A percentile compares a stretch with the other conserved stretches of the same genome.
These are phyloP conservation scores for Deilephila porcellus DNA, from an alignment of 2,888 invertebrate species.

Conservation along the genomic window DNA sequence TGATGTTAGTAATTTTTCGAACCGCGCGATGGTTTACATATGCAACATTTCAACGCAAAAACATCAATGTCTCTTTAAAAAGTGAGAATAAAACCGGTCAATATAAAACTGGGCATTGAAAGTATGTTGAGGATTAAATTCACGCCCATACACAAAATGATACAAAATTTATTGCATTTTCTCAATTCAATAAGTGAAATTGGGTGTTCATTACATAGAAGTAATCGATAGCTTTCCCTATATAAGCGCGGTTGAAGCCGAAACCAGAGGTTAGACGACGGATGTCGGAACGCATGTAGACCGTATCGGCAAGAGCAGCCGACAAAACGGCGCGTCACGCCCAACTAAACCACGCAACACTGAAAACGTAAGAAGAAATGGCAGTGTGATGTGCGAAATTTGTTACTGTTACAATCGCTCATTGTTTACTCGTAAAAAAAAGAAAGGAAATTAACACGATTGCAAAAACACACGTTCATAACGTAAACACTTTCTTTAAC, in stretches of 20 bases:
- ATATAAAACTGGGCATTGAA: no score
- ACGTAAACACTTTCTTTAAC: constrained; percentile 48
- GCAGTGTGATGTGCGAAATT: constrained; percentile 59
- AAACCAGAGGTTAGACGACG: constrained; percentile 71
- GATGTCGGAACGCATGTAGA: constrained; percentile 76
- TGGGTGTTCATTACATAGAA: constrained; percentile 47
- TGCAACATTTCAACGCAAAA: no score
- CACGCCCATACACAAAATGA: not conserved
- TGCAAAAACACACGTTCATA: constrained; percentile 41
- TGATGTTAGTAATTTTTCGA: not conserved
- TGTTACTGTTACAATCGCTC: constrained; percentile 48
- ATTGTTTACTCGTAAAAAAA: constrained; percentile 45
- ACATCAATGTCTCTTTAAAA: no score
- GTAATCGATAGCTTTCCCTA: constrained; percentile 56
- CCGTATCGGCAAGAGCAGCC: constrained; percentile 77
- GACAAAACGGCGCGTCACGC: constrained; percentile 80
- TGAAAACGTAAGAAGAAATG: constrained; percentile 62
- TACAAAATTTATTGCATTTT: not conserved
- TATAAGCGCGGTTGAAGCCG: constrained; percentile 57
- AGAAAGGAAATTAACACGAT: constrained; percentile 29
- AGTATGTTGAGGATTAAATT: not conserved
- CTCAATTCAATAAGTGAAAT: constrained; percentile 32
- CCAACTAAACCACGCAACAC: constrained; percentile 73
- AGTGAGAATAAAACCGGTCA: no score
- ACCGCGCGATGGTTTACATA: no score